Conservation (phyloP, 2,113 vertebrate species). For the Leptodactylus fuscus region DNA sequence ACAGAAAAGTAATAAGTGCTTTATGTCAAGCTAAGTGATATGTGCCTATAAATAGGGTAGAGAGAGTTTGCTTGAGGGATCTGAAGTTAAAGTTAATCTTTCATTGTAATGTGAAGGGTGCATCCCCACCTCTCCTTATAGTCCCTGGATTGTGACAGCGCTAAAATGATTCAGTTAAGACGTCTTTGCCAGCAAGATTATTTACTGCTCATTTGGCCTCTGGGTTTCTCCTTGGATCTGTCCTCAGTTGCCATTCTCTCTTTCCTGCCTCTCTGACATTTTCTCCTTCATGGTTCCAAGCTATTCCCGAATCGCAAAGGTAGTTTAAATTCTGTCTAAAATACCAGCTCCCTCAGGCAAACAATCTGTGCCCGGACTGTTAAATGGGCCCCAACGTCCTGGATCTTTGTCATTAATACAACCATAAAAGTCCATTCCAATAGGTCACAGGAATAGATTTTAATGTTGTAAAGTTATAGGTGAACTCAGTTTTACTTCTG, state of each 20-base stretch:
- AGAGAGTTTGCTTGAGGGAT: constrained; percentile 19
- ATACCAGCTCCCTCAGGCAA: constrained; percentile 59
- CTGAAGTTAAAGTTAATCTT: constrained; percentile 12
- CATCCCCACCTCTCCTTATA: constrained; percentile 24
- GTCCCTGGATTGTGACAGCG: constrained; percentile 34
- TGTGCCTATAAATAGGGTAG: not conserved
- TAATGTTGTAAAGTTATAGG: constrained; percentile 40
- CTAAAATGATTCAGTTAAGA: constrained; percentile 53
- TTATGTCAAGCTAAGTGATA: constrained; percentile 4
- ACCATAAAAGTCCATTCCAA: constrained; percentile 49
- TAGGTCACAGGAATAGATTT: constrained; percentile 53
- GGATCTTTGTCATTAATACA: constrained; percentile 48
- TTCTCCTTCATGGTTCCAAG: constrained; percentile 58
- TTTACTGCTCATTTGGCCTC: constrained; percentile 58
- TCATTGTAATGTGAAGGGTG: constrained; percentile 24
- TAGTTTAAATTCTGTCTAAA: constrained; percentile 60
- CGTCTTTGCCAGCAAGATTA: constrained; percentile 49
- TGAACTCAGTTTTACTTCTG: constrained; percentile 17
- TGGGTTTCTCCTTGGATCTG: constrained; percentile 59
- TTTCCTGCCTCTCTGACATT: constrained; percentile 53
- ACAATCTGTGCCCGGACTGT: constrained; percentile 57
- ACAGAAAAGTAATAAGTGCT: not conserved
- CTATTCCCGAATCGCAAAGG: constrained; percentile 54
- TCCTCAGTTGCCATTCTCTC: constrained; percentile 57
- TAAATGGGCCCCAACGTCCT: constrained; percentile 45